Evolutionary conservation across 2,113 vertebrate species (phyloP), one percentile per base, ranked within the genome.

Genomic region (Pimephales promelas): DNA sequence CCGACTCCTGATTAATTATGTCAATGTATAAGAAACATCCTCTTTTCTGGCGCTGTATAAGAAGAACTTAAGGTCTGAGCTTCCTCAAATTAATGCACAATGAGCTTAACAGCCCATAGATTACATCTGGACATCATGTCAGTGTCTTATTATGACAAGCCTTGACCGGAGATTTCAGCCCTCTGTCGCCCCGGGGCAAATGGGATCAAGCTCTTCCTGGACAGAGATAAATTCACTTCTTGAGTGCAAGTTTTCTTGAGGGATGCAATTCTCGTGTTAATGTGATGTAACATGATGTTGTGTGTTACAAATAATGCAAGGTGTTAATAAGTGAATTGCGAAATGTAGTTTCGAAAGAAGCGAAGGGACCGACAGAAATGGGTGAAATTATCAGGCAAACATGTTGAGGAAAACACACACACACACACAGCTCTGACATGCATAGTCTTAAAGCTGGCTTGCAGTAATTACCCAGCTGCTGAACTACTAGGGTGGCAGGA

Each of bases 1-100:
- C 94, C 93, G 95, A 92, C 93, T 96, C 94, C 96, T 95, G 95
- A 95, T 95, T 97, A 97, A 97, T 97, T 97, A 97, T 95, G 94
- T 95, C 95, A 94, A 94, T 91, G 93, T 82, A 91, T 93, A 93
- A 93, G 94, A 95, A 95, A 94, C 91, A 90, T 95, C 92, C 92
- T 92, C 94, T 94, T 95, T 93, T 90, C 78, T 83, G 88, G 90
- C 40, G 82, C 88, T 85, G 90, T 90, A 92, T 93, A 94, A 94
- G 94, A 26, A 43, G 47, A 77, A 24, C 20, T 75, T 34, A 24
- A 56, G 24, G 28, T 10, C 20, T 57, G 74, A 14, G 57, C 64
- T 64, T 45, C n/a, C 26, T 49, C 45, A 81, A 64, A 83, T 18
- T 34, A 57, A 66, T 31, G 54, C 40, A 52, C 76, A 9, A 71